These are phyloP conservation scores for Eonycteris spelaea DNA, from an alignment of 2,113 vertebrate species.

Conservation along the genomic window DNA sequence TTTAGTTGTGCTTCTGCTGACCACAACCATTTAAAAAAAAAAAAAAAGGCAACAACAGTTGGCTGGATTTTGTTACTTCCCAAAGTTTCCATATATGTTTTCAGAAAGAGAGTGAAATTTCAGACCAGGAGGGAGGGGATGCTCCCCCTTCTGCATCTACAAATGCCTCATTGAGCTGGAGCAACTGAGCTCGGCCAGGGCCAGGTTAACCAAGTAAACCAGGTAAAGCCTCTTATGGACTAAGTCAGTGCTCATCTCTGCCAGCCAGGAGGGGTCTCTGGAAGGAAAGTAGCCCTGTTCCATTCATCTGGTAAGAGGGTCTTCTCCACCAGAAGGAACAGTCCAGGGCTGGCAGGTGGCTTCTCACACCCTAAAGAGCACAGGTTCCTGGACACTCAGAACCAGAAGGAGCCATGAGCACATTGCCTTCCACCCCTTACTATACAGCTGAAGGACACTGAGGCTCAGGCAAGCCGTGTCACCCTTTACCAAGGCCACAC, in stretches of 20 bases:
- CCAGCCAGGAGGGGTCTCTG: neutral
- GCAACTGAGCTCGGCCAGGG: too few species aligned
- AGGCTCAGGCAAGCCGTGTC: neutral
- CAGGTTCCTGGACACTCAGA: neutral
- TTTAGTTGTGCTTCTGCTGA: neutral
- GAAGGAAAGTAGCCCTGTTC: neutral
- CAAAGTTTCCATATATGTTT: neutral
- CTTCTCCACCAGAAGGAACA: neutral
- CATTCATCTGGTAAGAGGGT: neutral
- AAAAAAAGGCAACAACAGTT: neutral
- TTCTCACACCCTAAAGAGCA: neutral
- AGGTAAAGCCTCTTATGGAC: neutral
- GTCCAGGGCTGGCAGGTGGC: too few species aligned
- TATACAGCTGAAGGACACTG: neutral
- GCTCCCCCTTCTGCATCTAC: neutral
- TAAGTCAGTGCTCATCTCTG: neutral
- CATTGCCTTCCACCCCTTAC: neutral
- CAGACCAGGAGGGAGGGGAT: neutral
- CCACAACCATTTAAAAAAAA: neutral
- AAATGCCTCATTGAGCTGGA: neutral
- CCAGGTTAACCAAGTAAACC: neutral
- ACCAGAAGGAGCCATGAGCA: neutral
- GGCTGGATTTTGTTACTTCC: neutral
- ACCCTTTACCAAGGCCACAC: neutral
- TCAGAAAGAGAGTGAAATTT: neutral